These are phyloP conservation scores for Drosophila formosana DNA, from an alignment of 2,888 invertebrate species.

Conservation along the genomic window DNA sequence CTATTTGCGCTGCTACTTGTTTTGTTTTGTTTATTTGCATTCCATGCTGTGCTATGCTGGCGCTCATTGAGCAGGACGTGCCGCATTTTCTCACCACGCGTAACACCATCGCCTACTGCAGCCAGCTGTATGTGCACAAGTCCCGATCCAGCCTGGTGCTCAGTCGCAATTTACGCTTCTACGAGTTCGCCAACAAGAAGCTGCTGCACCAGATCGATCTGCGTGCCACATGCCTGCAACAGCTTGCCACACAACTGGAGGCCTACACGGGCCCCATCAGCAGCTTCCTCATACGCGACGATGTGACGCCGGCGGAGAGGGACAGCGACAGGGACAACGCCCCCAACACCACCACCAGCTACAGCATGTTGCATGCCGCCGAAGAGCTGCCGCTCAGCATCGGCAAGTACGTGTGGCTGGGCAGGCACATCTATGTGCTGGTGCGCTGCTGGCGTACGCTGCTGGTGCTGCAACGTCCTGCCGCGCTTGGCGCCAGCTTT, in stretches of 20 bases:
- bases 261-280: conserved; percentile 66
- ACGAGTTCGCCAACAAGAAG: conserved; percentile 75
- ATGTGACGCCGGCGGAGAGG: conserved; percentile 12
- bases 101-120: conserved; percentile 49
- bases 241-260: conserved; percentile 34
- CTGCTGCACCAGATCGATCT: conserved; percentile 74
- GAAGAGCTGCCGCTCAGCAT: conserved; percentile 63
- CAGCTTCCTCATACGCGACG: conserved; percentile 53
- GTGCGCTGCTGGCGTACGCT: conserved; percentile 80
- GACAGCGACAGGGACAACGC: too few species aligned
- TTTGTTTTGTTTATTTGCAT: conserved; percentile 28
- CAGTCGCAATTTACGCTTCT: conserved; percentile 71
- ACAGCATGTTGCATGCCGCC: conserved; percentile 51
- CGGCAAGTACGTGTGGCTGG: conserved; percentile 80
- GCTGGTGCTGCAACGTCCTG: conserved; percentile 64
- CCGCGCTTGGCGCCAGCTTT: conserved; percentile 44
- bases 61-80: conserved; percentile 52
- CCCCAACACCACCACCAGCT: conserved; percentile 13
- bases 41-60: conserved; percentile 38
- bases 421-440: conserved; percentile 70
- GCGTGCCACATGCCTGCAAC: conserved; percentile 45
- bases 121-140: conserved; percentile 41
- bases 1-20: background rate
- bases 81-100: conserved; percentile 59
- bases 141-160: conserved; percentile 62